Conservation (phyloP, 2,113 vertebrate species). For the Rhynchomys soricoides region DNA sequence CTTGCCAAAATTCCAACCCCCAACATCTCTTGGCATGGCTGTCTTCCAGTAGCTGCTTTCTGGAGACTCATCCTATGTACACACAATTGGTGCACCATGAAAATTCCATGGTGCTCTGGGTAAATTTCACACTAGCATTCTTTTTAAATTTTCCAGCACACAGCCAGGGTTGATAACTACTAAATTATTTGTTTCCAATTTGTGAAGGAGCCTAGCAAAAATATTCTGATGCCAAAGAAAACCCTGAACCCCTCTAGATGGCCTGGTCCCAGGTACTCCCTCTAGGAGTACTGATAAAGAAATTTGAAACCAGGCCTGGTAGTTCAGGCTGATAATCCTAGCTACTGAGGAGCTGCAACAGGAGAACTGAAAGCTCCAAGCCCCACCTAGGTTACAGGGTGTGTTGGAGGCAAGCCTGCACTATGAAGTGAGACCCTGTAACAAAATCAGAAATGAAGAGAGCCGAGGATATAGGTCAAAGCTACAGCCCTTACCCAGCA, state of each 20-base stretch:
- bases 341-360: neutral
- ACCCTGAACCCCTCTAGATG: neutral
- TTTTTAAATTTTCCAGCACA: neutral
- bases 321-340: neutral
- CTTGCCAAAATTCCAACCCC: neutral
- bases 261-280: neutral
- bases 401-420: neutral
- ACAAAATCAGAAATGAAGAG: neutral
- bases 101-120: neutral
- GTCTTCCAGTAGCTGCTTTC: neutral
- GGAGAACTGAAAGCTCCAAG: neutral
- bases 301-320: neutral
- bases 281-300: neutral
- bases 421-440: neutral
- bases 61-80: neutral
- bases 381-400: neutral
- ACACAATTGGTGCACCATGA: neutral
- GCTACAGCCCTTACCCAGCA: neutral
- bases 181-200: neutral
- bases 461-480: neutral
- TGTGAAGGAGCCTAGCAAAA: neutral
- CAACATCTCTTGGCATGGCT: neutral
- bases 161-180: neutral
- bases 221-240: neutral
- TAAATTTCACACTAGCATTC: neutral